phyloP scores from a whole-genome alignment of 2,113 vertebrate genomes.

The Aegotheles bennettii region DNA sequence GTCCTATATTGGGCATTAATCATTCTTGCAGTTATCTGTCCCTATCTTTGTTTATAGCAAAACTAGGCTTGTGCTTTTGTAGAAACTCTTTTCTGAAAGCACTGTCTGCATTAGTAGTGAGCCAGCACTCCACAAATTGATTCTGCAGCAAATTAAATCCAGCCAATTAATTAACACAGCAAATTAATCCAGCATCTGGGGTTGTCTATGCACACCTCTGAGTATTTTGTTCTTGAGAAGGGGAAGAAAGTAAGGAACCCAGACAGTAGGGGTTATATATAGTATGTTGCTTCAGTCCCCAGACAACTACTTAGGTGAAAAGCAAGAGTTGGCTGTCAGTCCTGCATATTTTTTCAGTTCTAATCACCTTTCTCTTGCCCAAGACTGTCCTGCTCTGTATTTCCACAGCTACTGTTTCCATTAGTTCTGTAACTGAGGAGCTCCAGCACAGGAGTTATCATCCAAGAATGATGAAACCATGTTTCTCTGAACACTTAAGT shows the following conservation, averaged over 20 bases:
- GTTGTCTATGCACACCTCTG: background rate
- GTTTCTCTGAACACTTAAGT: background rate
- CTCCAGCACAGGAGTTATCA: background rate
- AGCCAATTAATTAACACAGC: background rate
- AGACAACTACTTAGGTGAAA: background rate
- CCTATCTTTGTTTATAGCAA: background rate
- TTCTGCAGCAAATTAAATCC: background rate
- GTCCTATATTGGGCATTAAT: background rate
- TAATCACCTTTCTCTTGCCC: background rate
- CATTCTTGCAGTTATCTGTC: background rate
- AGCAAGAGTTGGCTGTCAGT: background rate
- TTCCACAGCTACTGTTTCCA: background rate
- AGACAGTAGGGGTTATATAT: background rate
- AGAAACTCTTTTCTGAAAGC: background rate
- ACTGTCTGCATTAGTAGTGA: background rate
- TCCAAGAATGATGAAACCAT: background rate
- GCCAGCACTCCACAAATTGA: background rate
- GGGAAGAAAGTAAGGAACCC: background rate
- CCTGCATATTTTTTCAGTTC: background rate
- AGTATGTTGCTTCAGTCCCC: background rate
- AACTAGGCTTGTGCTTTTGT: background rate
- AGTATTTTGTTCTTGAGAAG: background rate
- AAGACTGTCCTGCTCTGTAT: background rate
- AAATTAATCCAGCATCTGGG: background rate
- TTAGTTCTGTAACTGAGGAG: background rate